These are phyloP conservation scores for Crotalus tigris DNA, from an alignment of 2,113 vertebrate species.

Conservation along the genomic window DNA sequence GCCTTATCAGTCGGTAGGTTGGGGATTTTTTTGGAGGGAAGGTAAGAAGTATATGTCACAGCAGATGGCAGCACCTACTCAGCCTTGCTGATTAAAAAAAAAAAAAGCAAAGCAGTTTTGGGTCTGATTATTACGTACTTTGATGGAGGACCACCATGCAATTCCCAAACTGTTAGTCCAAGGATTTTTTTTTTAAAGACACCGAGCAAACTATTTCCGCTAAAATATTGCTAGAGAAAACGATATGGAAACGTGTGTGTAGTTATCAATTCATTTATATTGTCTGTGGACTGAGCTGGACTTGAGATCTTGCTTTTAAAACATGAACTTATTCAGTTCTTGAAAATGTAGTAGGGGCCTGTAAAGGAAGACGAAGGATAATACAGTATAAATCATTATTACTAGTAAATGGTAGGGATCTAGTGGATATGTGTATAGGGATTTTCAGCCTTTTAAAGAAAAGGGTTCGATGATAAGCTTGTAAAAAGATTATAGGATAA, in stretches of 20 bases:
- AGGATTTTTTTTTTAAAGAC: not conserved
- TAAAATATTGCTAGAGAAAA: not conserved
- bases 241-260: not conserved
- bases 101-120: not conserved
- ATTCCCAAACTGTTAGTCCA: not conserved
- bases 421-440: not conserved
- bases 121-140: not conserved
- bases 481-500: not conserved
- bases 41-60: not conserved
- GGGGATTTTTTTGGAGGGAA: not conserved
- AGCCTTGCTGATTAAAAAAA: too few species aligned
- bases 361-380: not conserved
- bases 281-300: not conserved
- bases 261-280: not conserved
- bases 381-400: not conserved
- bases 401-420: not conserved
- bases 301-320: not conserved
- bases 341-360: not conserved
- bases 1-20: not conserved
- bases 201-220: not conserved
- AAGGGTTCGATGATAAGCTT: not conserved
- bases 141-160: not conserved
- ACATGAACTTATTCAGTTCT: not conserved
- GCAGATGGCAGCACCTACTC: not conserved
- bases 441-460: not conserved